These are phyloP conservation scores for Fabriciana adippe DNA, from an alignment of 2,888 invertebrate genomes.

Conservation along the genomic window DNA sequence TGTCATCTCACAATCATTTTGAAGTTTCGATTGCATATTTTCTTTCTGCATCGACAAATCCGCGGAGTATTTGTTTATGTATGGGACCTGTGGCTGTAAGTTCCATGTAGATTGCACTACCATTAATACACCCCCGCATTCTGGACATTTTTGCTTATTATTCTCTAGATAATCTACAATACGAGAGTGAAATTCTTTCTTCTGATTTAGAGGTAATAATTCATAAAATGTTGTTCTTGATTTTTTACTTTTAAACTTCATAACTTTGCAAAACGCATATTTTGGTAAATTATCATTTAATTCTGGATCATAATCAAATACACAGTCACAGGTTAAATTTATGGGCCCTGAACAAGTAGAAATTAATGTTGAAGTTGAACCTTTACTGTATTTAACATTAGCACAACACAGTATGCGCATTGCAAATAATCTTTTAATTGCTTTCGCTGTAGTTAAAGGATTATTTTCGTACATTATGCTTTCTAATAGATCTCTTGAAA, in stretches of 20 bases:
- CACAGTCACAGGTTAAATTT: conserved; percentile 63
- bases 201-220: conserved; percentile 77
- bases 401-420: conserved; percentile 81
- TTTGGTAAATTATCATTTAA: conserved; percentile 64
- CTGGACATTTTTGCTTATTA: conserved; percentile 74
- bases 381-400: conserved; percentile 51
- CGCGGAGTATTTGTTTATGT: conserved; percentile 22
- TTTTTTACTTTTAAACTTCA: conserved; percentile 79
- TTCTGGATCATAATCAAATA: conserved; percentile 64
- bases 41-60: conserved; percentile 12
- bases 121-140: conserved; percentile 73
- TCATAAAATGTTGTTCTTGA: conserved; percentile 80
- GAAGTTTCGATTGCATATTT: conserved; percentile 21
- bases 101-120: conserved; percentile 58
- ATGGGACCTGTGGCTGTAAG: conserved; percentile 39
- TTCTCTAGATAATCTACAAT: conserved; percentile 76
- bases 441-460: conserved; percentile 70
- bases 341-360: conserved; percentile 41
- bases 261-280: conserved; percentile 81
- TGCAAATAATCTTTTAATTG: conserved; percentile 80
- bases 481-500: conserved; percentile 78
- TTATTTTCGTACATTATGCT: conserved; percentile 80
- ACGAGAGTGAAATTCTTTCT: conserved; percentile 79
- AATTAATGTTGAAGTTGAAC: conserved; percentile 41
- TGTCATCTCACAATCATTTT: conserved; percentile 31